A percentile compares a stretch with the other conserved stretches of the same genome.
phyloP scores from a whole-genome alignment of 2,888 invertebrate genomes.

The Lomographa bimaculata region DNA sequence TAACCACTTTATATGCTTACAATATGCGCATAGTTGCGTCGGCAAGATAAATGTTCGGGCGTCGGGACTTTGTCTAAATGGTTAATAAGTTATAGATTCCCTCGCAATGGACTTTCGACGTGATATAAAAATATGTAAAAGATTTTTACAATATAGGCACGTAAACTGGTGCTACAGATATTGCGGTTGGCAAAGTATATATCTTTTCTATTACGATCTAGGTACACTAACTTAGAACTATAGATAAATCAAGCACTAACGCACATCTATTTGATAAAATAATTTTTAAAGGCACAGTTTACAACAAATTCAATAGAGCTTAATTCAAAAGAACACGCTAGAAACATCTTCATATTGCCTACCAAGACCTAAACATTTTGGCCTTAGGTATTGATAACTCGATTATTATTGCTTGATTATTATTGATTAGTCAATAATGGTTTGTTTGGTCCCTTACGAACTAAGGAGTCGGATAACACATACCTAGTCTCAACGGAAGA shows the following conservation, averaged over 20 bases:
- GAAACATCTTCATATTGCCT: conserved; percentile 6
- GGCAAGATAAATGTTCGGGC: too few species aligned
- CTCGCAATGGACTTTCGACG: neutral
- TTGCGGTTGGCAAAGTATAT: conserved; percentile 2
- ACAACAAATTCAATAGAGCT: conserved; percentile 1
- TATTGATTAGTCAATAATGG: neutral
- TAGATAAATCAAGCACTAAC: conserved; percentile 7
- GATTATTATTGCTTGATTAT: neutral
- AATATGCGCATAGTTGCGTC: too few species aligned
- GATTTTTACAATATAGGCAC: conserved; percentile 65
- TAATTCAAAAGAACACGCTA: neutral
- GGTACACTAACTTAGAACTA: conserved; percentile 1
- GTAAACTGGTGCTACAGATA: conserved; percentile 35
- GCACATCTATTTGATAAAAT: conserved; percentile 6
- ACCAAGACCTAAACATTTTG: conserved; percentile 1
- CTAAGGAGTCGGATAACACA: conserved; percentile 36
- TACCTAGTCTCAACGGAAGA: conserved; percentile 40
- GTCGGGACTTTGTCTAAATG: too few species aligned
- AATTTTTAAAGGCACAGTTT: conserved; percentile 13
- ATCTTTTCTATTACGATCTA: conserved; percentile 1
- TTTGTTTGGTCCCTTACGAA: conserved; percentile 54
- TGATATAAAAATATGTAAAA: neutral
- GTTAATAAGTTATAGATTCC: too few species aligned
- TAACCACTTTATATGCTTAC: too few species aligned
- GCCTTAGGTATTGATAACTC: neutral